Conservation (phyloP, 2,888 invertebrate species). For the Meganola albula region DNA sequence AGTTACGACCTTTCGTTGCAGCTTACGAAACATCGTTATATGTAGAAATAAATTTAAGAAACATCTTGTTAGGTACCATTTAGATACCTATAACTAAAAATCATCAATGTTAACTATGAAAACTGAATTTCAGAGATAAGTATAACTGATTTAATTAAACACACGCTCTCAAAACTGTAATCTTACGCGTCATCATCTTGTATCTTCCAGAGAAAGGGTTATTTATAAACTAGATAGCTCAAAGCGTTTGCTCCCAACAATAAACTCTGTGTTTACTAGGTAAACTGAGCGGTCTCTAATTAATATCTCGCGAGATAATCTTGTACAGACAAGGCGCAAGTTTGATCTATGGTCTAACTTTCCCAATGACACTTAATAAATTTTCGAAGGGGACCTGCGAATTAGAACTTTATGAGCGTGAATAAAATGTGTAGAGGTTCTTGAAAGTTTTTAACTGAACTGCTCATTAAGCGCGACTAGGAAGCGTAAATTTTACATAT, state of each 20-base stretch:
- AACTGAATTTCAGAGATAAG: no score
- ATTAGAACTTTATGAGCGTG: conserved; percentile 46
- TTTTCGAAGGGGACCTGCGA: conserved; percentile 41
- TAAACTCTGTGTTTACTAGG: conserved; percentile 30
- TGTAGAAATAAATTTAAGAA: no score
- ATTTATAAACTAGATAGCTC: conserved; percentile 20
- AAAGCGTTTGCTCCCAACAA: conserved; percentile 25
- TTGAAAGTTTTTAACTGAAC: conserved; percentile 50
- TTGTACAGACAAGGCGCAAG: conserved; percentile 35
- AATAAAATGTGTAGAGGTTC: conserved; percentile 54
- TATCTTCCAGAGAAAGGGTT: conserved; percentile 19
- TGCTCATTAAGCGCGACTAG: conserved; percentile 42
- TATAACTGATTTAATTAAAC: no score
- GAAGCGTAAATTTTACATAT: conserved; percentile 25
- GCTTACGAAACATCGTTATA: no score
- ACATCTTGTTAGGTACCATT: no score
- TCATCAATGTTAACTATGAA: no score
- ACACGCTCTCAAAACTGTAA: no score
- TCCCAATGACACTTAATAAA: conserved; percentile 55
- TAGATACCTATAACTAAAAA: no score
- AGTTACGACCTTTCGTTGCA: no score
- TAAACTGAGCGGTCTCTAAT: conserved; percentile 38
- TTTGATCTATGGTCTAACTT: conserved; percentile 58
- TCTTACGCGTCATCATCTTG: no score
- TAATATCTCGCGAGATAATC: conserved; percentile 46